A percentile compares a stretch with the other conserved stretches of the same genome.
Conservation (phyloP, 2,113 vertebrate species). For the Cisticola juncidis region DNA sequence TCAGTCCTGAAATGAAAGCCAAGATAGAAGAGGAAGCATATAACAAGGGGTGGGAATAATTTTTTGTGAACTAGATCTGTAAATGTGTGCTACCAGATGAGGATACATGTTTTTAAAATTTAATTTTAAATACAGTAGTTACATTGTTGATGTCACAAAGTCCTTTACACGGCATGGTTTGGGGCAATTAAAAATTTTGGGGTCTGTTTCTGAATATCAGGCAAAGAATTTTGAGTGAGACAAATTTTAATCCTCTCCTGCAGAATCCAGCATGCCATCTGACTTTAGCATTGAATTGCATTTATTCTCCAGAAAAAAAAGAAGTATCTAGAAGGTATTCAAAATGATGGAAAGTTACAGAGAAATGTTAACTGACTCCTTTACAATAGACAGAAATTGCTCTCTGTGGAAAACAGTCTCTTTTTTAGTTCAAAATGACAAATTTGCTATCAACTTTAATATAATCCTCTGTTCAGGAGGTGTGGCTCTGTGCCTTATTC, state of each 20-base stretch:
- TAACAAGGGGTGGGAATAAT: constrained; percentile 87
- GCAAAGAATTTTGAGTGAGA: background rate
- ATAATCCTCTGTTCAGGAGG: background rate
- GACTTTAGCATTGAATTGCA: background rate
- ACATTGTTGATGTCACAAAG: background rate
- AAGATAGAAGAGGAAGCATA: constrained; percentile 92
- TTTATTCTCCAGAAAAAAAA: background rate
- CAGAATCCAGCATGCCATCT: background rate
- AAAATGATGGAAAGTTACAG: background rate
- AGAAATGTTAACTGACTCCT: background rate
- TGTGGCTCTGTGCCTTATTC: background rate
- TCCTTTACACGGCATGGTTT: background rate
- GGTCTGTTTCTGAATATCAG: background rate
- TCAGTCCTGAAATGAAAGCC: constrained; percentile 85
- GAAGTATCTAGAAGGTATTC: background rate
- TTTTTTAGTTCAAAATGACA: background rate
- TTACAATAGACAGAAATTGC: background rate
- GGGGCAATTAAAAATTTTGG: background rate
- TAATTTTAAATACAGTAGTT: background rate
- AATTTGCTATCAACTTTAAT: background rate
- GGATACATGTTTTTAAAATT: background rate
- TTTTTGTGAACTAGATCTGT: background rate
- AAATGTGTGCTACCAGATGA: background rate
- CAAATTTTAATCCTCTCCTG: background rate
- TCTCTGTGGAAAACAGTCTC: background rate